A percentile compares a stretch with the other conserved stretches of the same genome.
Evolutionary conservation across 1,140 invertebrate genomes (phyloP).

Genomic region (Bradysia coprophila): DNA sequence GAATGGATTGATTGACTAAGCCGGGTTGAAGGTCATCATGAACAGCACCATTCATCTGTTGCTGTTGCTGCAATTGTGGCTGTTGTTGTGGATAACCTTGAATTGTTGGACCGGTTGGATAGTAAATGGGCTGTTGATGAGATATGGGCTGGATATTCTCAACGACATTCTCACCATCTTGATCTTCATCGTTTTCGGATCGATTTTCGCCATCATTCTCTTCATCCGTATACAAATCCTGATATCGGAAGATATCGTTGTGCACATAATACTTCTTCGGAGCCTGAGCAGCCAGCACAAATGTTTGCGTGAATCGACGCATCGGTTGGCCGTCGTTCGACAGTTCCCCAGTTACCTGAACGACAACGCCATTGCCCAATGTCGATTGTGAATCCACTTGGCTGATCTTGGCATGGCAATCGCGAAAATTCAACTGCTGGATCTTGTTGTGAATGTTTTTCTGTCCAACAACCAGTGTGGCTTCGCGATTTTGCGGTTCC

Average conservation of each 20-base stretch:
- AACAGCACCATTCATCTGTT: constrained; percentile 15
- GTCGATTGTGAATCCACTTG: constrained; percentile 85
- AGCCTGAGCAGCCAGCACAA: constrained; percentile 83
- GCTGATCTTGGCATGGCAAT: constrained; percentile 93
- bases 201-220: constrained; percentile 35
- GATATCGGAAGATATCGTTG: constrained; percentile 97
- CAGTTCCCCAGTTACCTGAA: constrained; percentile 91
- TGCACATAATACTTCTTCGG: constrained; percentile 96
- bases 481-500: constrained; percentile 60
- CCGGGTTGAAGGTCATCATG: constrained; percentile 14
- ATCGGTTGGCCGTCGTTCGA: constrained; percentile 92
- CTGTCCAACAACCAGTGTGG: constrained; percentile 73
- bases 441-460: constrained; percentile 92
- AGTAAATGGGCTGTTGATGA: constrained; percentile 9
- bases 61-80: constrained; percentile 12
- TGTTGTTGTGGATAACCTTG: constrained; percentile 1
- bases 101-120: constrained; percentile 5
- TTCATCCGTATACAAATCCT: constrained; percentile 35
- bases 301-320: constrained; percentile 94
- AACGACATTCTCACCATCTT: constrained; percentile 8
- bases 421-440: constrained; percentile 82
- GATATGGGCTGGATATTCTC: constrained; percentile 1
- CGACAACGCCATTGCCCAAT: constrained; percentile 83
- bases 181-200: constrained; percentile 43
- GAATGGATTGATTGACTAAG: constrained; percentile 6